These are phyloP conservation scores for Congeria kusceri DNA, from an alignment of 2,888 invertebrate genomes.

Conservation along the genomic window DNA sequence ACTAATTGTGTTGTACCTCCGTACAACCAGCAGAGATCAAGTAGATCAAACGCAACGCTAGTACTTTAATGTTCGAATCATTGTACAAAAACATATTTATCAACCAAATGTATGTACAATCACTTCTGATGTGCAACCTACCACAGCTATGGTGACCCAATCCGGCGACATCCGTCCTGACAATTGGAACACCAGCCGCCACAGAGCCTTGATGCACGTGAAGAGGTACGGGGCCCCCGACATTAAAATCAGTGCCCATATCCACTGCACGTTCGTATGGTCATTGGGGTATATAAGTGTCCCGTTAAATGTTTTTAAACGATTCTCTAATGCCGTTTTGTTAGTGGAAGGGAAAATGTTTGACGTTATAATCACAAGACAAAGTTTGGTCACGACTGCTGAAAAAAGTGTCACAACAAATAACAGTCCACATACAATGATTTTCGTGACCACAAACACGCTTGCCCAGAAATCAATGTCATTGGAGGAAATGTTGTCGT, in stretches of 20 bases:
- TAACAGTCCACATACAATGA: constrained; percentile 62
- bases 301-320: constrained; percentile 6
- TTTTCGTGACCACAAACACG: constrained; percentile 67
- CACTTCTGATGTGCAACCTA: too few relatives aligned
- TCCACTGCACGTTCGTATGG: constrained; percentile 72
- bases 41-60: too few relatives aligned
- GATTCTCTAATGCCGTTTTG: constrained; percentile 12
- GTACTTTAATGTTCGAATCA: too few relatives aligned
- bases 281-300: constrained; percentile 1
- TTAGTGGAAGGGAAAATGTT: constrained; percentile 53
- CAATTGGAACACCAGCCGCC: constrained; percentile 69
- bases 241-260: constrained; percentile 74
- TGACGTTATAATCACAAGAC: constrained; percentile 71
- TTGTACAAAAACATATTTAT: too few relatives aligned
- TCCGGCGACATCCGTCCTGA: constrained; percentile 51
- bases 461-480: constrained; percentile 71
- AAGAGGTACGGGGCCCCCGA: constrained; percentile 75
- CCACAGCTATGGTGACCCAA: constrained; percentile 40
- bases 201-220: constrained; percentile 58
- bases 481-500: constrained; percentile 60
- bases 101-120: too few relatives aligned
- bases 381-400: constrained; percentile 70
- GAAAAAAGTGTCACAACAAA: constrained; percentile 68
- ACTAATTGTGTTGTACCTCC: too few relatives aligned
- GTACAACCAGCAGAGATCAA: too few relatives aligned